Percentiles rank a stretch among this genome's conserved stretches.
Evolutionary conservation across 2,797 vertebrate species (phyloP).

Genomic region (Otolemur crassicaudatus): DNA sequence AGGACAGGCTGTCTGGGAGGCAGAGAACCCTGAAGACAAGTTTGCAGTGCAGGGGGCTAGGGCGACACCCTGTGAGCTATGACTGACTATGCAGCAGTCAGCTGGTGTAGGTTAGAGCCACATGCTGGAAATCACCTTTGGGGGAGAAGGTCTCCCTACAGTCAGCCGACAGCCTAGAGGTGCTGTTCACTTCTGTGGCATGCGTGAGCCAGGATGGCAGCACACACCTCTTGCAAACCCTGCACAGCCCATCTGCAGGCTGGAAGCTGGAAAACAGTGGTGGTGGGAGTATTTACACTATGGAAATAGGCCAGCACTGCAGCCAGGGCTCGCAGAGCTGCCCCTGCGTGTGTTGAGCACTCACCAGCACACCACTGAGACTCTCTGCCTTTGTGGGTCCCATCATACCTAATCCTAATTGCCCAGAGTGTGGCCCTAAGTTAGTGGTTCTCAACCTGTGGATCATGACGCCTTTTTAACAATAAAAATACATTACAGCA

Average conservation of each 20-base stretch:
- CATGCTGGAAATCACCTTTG: background rate
- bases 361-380: rapidly evolving
- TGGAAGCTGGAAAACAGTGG: background rate
- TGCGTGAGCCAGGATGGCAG: background rate
- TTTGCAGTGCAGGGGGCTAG: no score
- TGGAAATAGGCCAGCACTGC: background rate
- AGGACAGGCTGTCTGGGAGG: background rate
- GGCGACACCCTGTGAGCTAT: background rate
- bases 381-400: background rate
- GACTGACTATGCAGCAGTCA: background rate
- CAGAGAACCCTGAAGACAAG: background rate
- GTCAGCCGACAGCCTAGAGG: background rate
- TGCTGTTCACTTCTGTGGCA: background rate
- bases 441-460: no score
- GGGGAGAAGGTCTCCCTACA: background rate
- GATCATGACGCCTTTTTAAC: no score
- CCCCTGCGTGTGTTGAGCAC: background rate
- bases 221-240: background rate
- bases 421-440: background rate
- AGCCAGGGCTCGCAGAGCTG: background rate
- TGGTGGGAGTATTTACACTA: background rate
- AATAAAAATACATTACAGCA: no score
- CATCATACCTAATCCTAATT: rapidly evolving
- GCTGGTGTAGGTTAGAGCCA: rapidly evolving
- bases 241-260: background rate